Percentiles rank a stretch among this genome's conserved stretches.
Conservation (phyloP, 2,888 invertebrate genomes). For the Nysson spinosus region DNA sequence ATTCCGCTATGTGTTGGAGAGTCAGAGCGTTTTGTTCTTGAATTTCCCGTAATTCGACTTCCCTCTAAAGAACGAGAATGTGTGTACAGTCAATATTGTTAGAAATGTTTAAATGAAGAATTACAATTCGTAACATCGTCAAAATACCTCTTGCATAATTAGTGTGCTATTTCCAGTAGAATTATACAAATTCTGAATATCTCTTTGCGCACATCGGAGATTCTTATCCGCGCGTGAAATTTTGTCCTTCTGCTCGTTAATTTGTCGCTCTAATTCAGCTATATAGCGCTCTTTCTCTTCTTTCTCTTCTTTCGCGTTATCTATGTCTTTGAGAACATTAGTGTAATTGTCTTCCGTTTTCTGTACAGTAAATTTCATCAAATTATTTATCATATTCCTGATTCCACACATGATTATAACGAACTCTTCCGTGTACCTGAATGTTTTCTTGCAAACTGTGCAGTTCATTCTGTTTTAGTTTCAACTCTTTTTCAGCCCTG, state of each 20-base stretch:
- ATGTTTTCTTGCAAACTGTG: slow-evolving; percentile 28
- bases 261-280: slow-evolving; percentile 69
- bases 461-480: slow-evolving; percentile 60
- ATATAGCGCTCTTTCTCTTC: slow-evolving; percentile 65
- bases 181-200: slow-evolving; percentile 69
- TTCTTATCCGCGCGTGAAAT: slow-evolving; percentile 77
- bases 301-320: slow-evolving; percentile 67
- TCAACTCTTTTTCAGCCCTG: slow-evolving; percentile 59
- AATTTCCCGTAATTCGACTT: slow-evolving; percentile 80
- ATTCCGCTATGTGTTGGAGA: slow-evolving; percentile 80
- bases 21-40: slow-evolving; percentile 80
- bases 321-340: slow-evolving; percentile 59
- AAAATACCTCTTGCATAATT: slow-evolving; percentile 71
- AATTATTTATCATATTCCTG: not conserved
- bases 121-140: not conserved
- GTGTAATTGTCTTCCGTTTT: slow-evolving; percentile 65
- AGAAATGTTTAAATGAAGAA: not conserved
- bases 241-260: slow-evolving; percentile 77
- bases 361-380: slow-evolving; percentile 33
- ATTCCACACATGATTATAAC: not conserved
- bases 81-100: not conserved
- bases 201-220: slow-evolving; percentile 75
- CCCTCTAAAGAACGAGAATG: slow-evolving; percentile 75
- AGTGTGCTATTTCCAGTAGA: slow-evolving; percentile 60
- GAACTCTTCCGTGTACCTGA: slow-evolving; percentile 34